Base-by-base conservation (phyloP, 2,797 vertebrate species). In the Pithecia hirsuta region DNA sequence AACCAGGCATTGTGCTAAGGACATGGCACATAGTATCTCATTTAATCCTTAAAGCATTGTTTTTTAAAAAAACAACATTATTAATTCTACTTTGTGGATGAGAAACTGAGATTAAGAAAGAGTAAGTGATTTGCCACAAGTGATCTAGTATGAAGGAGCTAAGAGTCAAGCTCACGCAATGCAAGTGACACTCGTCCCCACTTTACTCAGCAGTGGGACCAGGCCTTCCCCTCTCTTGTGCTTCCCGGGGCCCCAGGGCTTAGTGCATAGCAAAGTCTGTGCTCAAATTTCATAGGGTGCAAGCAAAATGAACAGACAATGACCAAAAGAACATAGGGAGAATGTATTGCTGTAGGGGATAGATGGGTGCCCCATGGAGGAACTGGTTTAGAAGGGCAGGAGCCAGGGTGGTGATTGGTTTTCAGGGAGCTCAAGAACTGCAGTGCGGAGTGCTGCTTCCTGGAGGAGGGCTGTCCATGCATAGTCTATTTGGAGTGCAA, bases 351-450 rank as follows among this genome's bases (percentile, higher is more conserved):
- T 67, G 0, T 3, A 24, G 33, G 26, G 30, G 80, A 72, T 8
- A 26, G 48, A 17, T 4, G 26, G 67, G 2, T 12, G 15, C 7
- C 26, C 33, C 33, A 0, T 10, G n/a, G 26, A 20, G n/a, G n/a
- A 80, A 15, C 10, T 44, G 9, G 14, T 14, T 28, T 2, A 44
- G 41, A 17, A 19, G n/a, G 46, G 72, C 19, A 26, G 57, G 14
- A 24, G 7, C 9, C 14, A 10, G n/a, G 46, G 10, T 4, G 0
- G 14, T 1, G 1, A 1, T 4, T 20, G 26, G 9, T 33, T 50
- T 33, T 57, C 39, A 20, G 39, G 59, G 81, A 78, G 20, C 46
- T 64, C 22, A 6, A 7, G 33, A 30, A 13, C 17, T 20, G 6
- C 28, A 4, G 28, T 22, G 2, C 4, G 2, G 39, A 20, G 22